These are phyloP conservation scores for Tetraneura akinire DNA, from an alignment of 1,140 invertebrate species.

Conservation along the genomic window DNA sequence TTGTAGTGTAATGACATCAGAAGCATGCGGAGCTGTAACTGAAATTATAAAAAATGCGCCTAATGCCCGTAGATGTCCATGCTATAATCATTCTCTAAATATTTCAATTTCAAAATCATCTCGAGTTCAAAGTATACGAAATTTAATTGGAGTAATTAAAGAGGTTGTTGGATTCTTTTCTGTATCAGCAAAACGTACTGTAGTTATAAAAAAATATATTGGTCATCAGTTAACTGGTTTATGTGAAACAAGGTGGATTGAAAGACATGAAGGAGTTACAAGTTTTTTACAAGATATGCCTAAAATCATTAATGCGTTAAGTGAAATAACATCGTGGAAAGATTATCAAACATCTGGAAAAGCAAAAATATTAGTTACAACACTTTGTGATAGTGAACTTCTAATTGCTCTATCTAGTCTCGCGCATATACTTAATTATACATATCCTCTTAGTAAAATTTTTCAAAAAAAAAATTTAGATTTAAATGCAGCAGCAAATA, in stretches of 20 bases:
- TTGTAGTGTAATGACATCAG: slow-evolving; percentile 5
- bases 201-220: slow-evolving; percentile 22
- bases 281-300: slow-evolving; percentile 8
- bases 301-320: slow-evolving; percentile 3
- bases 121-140: neutral
- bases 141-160: slow-evolving; percentile 1
- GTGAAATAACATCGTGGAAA: slow-evolving; percentile 5
- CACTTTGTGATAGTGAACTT: neutral
- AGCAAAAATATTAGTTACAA: neutral
- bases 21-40: neutral
- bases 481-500: slow-evolving; percentile 11
- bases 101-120: neutral
- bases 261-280: neutral
- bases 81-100: slow-evolving; percentile 33
- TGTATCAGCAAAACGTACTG: too few species aligned
- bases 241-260: slow-evolving; percentile 18
- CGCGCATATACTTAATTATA: neutral
- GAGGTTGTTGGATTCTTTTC: neutral
- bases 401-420: neutral
- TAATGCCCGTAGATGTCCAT: neutral
- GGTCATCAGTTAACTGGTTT: neutral
- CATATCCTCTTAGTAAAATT: neutral
- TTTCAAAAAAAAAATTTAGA: slow-evolving; percentile 11
- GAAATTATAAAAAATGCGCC: neutral
- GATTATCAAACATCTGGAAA: neutral